Evolutionary conservation across 1,140 invertebrate genomes (phyloP).

Genomic region (Caenorhabditis brenneri): DNA sequence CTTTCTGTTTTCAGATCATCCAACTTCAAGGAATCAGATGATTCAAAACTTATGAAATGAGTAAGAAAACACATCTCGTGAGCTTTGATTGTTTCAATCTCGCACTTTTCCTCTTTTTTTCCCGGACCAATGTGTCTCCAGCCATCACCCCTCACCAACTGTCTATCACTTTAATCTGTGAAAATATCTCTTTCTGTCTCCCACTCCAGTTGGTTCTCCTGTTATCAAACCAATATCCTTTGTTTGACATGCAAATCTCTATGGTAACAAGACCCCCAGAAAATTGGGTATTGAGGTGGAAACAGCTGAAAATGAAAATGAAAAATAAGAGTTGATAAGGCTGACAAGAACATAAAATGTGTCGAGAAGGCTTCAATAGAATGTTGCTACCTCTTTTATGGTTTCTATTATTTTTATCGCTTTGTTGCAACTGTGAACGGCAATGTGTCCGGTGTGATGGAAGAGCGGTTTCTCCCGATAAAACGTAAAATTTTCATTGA

Average conservation of each 20-base stretch:
- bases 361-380: neutral
- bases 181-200: neutral
- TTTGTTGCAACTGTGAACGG: neutral
- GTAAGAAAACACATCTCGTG: neutral
- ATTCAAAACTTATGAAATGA: neutral
- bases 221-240: neutral
- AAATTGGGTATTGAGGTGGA: neutral
- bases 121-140: neutral
- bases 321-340: neutral
- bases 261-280: neutral
- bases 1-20: neutral
- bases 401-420: neutral
- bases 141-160: constrained; percentile 3
- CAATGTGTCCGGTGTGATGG: constrained; percentile 21
- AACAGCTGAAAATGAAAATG: neutral
- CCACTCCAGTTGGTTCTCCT: neutral
- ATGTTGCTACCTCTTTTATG: constrained; percentile 24
- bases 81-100: constrained; percentile 25
- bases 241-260: neutral
- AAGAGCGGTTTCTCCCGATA: neutral
- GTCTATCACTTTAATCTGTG: neutral
- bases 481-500: neutral
- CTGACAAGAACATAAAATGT: neutral
- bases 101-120: neutral
- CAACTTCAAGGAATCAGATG: neutral